Evolutionary conservation across 2,888 invertebrate genomes (phyloP).

Genomic region (Plemyria rubiginata): DNA sequence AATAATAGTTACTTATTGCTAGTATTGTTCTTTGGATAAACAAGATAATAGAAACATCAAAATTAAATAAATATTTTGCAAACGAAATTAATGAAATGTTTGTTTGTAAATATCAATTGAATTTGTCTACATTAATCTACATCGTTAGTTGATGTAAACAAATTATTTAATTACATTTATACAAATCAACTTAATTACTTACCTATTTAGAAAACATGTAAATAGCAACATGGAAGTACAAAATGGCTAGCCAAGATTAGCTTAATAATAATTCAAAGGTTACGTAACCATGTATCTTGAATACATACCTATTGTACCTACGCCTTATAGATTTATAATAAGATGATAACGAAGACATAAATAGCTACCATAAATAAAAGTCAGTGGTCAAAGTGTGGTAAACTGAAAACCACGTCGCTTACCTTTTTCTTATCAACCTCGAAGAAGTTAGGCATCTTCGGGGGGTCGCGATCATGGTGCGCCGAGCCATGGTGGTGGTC

Average conservation of each 20-base stretch:
- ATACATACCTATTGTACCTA: too few species aligned
- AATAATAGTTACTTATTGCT: too few species aligned
- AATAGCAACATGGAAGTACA: background rate
- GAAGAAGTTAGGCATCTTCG: constrained; percentile 78
- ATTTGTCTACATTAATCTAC: constrained; percentile 1
- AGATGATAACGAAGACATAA: background rate
- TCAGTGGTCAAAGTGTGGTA: background rate
- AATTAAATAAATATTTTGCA: background rate
- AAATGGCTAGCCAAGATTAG: background rate
- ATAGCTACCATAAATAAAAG: background rate
- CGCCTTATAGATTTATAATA: too few species aligned
- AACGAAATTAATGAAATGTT: background rate
- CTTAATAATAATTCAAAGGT: background rate
- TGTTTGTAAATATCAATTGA: background rate
- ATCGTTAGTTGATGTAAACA: constrained; percentile 15
- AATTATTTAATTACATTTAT: constrained; percentile 13
- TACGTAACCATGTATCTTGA: background rate
- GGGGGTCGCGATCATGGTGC: constrained; percentile 63
- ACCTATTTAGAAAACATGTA: background rate
- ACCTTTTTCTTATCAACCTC: constrained; percentile 81
- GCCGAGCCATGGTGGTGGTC: constrained; percentile 62
- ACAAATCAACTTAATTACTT: constrained; percentile 1
- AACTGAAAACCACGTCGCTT: constrained; percentile 28
- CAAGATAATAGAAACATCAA: too few species aligned
- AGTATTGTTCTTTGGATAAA: too few species aligned